Conservation (phyloP, 2,113 vertebrate species). For the Nannobrachium achirus region DNA sequence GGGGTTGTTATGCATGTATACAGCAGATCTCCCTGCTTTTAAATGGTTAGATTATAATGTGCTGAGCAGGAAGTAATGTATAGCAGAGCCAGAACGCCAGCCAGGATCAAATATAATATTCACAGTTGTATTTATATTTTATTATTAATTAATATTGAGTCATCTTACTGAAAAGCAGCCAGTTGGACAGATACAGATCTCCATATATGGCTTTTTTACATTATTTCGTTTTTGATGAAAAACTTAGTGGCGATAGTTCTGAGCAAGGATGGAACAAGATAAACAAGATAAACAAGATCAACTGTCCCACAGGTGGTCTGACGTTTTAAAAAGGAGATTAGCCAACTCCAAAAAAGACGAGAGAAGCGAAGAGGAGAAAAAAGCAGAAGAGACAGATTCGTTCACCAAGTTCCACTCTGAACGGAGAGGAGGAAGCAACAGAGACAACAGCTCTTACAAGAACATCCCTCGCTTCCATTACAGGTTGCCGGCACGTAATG, state of each 20-base stretch:
- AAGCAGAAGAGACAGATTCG: slow-evolving; percentile 90
- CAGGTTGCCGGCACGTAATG: slow-evolving; percentile 95
- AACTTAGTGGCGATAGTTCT: not conserved
- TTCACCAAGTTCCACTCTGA: slow-evolving; percentile 93
- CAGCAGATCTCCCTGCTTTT: too few species aligned
- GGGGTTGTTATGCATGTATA: too few species aligned
- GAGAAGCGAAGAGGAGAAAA: slow-evolving; percentile 88
- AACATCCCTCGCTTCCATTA: slow-evolving; percentile 97
- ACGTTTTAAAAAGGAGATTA: slow-evolving; percentile 82
- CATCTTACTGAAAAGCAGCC: too few species aligned
- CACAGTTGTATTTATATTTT: too few species aligned
- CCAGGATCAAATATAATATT: too few species aligned
- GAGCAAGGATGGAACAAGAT: slow-evolving; percentile 63
- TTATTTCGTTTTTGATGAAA: too few species aligned
- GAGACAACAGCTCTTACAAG: slow-evolving; percentile 77
- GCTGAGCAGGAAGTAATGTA: too few species aligned
- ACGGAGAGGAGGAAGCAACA: slow-evolving; percentile 88
- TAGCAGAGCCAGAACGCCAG: too few species aligned
- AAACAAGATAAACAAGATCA: slow-evolving; percentile 8
- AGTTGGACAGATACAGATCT: too few species aligned
- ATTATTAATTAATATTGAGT: too few species aligned
- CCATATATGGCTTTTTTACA: too few species aligned
- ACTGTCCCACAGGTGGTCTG: slow-evolving; percentile 81
- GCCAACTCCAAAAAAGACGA: slow-evolving; percentile 68
- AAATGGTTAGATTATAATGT: too few species aligned